Conservation (phyloP, 1,140 invertebrate species). For the Zophobas atratus region DNA sequence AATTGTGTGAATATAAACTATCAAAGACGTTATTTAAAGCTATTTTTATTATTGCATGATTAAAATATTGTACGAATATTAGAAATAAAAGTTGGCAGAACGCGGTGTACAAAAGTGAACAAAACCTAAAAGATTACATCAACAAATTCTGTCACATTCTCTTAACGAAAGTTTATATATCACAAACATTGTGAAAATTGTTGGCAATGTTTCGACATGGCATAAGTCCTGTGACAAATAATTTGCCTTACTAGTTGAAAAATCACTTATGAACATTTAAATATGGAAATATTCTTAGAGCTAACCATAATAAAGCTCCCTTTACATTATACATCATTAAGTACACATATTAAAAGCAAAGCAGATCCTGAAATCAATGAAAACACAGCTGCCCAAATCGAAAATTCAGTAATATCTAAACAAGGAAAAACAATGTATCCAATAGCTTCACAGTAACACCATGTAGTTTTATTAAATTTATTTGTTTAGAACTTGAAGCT, state of each 20-base stretch:
- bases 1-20: constrained; percentile 21
- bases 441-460: constrained; percentile 45
- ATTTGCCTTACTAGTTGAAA: constrained; percentile 18
- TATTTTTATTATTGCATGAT: constrained; percentile 38
- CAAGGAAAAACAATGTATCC: constrained; percentile 22
- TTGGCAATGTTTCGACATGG: constrained; percentile 33
- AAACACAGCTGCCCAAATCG: constrained; percentile 41
- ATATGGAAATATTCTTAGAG: constrained; percentile 42
- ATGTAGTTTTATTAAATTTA: constrained; percentile 47
- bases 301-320: constrained; percentile 37
- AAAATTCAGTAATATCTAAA: constrained; percentile 25
- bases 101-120: constrained; percentile 33
- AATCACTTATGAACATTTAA: constrained; percentile 32
- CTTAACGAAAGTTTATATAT: constrained; percentile 28
- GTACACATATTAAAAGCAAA: constrained; percentile 46
- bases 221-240: constrained; percentile 30
- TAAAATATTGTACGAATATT: constrained; percentile 17
- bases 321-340: constrained; percentile 40
- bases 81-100: constrained; percentile 25
- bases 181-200: constrained; percentile 46
- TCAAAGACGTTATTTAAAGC: constrained; percentile 27
- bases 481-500: constrained; percentile 30
- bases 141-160: constrained; percentile 24
- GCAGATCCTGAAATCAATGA: constrained; percentile 28
- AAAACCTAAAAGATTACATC: constrained; percentile 11